These are phyloP conservation scores for Phyto melanocephala DNA, from an alignment of 2,888 invertebrate species.

Conservation along the genomic window DNA sequence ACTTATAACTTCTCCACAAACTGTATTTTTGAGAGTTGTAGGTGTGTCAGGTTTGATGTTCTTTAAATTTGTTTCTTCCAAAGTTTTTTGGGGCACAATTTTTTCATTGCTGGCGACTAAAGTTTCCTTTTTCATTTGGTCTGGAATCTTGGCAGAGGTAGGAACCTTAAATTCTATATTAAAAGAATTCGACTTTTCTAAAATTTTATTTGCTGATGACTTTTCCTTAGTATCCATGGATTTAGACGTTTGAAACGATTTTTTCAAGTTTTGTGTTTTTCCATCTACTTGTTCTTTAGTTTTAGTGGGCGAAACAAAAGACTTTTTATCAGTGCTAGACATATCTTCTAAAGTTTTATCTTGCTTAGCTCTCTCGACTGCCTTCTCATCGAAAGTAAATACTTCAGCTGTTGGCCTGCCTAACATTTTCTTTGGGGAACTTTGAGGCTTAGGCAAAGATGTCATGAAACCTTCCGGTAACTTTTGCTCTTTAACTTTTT, in stretches of 20 bases:
- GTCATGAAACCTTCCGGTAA: constrained; percentile 72
- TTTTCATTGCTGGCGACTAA: background rate
- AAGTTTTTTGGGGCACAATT: constrained; percentile 35
- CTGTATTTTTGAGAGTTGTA: background rate
- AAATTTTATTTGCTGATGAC: constrained; percentile 36
- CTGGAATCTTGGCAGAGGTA: background rate
- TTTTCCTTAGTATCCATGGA: constrained; percentile 1
- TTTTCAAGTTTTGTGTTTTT: background rate
- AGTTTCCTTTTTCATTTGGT: background rate
- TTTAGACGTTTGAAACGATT: background rate
- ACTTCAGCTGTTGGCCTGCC: constrained; percentile 68
- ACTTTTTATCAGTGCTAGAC: background rate
- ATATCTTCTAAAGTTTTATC: background rate
- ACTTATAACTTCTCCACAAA: background rate
- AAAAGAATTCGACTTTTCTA: constrained; percentile 36
- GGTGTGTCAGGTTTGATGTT: constrained; percentile 22
- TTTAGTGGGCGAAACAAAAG: background rate
- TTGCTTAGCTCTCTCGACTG: background rate
- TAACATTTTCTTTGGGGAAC: constrained; percentile 66
- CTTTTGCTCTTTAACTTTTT: constrained; percentile 50
- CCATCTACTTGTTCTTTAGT: background rate
- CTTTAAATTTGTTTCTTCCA: constrained; percentile 25
- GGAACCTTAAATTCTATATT: constrained; percentile 41
- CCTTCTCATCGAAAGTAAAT: constrained; percentile 70
- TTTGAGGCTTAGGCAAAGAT: constrained; percentile 71